Evolutionary conservation across 1,140 invertebrate genomes (phyloP).

Genomic region (Nautilus pompilius): DNA sequence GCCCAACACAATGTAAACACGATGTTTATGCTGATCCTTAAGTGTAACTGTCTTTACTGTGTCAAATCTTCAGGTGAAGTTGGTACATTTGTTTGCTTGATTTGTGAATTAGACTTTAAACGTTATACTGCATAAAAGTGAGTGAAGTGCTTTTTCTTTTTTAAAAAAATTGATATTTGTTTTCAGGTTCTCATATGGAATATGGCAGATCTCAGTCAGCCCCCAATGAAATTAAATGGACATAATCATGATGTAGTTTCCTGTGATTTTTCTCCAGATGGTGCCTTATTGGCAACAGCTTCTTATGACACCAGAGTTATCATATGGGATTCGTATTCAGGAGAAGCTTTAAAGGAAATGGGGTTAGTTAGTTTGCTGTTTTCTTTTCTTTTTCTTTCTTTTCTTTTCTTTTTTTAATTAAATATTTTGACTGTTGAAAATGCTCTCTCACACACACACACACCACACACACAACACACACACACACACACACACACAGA

Average conservation of each 20-base stretch:
- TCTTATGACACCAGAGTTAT: slow-evolving; percentile 61
- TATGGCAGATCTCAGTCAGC: slow-evolving; percentile 45
- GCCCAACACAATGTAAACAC: too few relatives aligned
- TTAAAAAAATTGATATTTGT: too few relatives aligned
- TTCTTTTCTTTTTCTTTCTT: not conserved
- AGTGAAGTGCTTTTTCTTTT: not conserved
- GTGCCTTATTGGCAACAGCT: slow-evolving; percentile 60
- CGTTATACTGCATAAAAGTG: not conserved
- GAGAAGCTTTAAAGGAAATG: slow-evolving; percentile 43
- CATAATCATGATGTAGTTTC: slow-evolving; percentile 60
- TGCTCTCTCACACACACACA: too few relatives aligned
- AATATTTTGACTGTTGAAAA: too few relatives aligned
- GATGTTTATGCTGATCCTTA: too few relatives aligned
- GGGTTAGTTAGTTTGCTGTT: slow-evolving; percentile 31
- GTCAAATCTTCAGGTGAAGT: too few relatives aligned
- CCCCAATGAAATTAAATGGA: slow-evolving; percentile 53
- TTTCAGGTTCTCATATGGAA: slow-evolving; percentile 58
- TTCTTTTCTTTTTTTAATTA: not conserved
- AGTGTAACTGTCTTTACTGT: too few relatives aligned
- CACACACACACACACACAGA: too few relatives aligned
- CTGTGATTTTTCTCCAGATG: slow-evolving; percentile 62
- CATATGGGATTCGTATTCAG: slow-evolving; percentile 59
- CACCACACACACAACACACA: too few relatives aligned
- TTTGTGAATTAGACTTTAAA: not conserved
- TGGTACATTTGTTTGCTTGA: too few relatives aligned